phyloP scores from a whole-genome alignment of 2,888 invertebrate species.

The Ferrisia virgata region DNA sequence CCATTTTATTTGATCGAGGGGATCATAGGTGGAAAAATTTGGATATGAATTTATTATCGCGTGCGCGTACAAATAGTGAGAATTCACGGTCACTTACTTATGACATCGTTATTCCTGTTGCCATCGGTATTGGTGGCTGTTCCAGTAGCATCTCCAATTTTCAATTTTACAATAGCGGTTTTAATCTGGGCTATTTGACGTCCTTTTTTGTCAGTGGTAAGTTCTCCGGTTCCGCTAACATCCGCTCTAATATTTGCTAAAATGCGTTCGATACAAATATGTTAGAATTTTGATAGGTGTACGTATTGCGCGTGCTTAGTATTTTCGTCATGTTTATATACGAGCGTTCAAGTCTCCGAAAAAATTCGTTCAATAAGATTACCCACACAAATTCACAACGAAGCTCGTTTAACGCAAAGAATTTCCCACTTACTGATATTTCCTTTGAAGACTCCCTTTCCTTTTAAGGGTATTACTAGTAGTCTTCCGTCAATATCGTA shows the following conservation, averaged over 20 bases:
- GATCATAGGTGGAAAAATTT: neutral
- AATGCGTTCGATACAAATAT: too few species aligned
- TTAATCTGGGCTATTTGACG: slow-evolving; percentile 63
- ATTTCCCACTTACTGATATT: slow-evolving; percentile 58
- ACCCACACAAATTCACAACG: neutral
- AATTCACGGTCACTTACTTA: slow-evolving; percentile 54
- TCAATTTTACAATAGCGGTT: slow-evolving; percentile 61
- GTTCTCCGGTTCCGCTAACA: slow-evolving; percentile 61
- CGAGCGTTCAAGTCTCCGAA: neutral
- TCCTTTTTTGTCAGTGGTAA: slow-evolving; percentile 59
- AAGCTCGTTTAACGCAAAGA: too few species aligned
- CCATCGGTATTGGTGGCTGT: slow-evolving; percentile 56
- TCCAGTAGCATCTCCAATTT: slow-evolving; percentile 62
- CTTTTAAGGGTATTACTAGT: slow-evolving; percentile 57
- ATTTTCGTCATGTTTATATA: neutral
- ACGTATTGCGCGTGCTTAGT: too few species aligned
- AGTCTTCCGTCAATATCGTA: slow-evolving; percentile 59
- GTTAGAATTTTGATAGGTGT: too few species aligned
- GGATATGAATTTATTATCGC: too few species aligned
- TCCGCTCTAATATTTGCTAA: slow-evolving; percentile 62
- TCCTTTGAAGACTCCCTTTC: slow-evolving; percentile 58
- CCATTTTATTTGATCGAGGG: neutral
- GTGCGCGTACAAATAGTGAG: too few species aligned
- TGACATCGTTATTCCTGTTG: slow-evolving; percentile 59
- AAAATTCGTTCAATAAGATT: too few species aligned